A percentile compares a stretch with the other conserved stretches of the same genome.
Evolutionary conservation across 2,888 invertebrate genomes (phyloP).

Genomic region (Watsonalla cultraria): DNA sequence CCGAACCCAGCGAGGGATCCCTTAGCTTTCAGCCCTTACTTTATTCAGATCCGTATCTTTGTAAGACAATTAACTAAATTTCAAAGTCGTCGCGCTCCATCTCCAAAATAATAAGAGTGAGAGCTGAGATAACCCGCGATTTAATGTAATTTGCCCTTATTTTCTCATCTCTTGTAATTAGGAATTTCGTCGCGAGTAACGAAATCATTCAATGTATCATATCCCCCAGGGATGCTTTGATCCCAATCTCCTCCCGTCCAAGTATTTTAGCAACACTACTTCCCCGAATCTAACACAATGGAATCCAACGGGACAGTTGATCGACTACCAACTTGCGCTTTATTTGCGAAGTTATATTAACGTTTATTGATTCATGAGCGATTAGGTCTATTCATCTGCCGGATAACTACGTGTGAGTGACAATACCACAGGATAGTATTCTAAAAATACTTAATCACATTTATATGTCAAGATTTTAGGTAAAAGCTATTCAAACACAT

Average conservation of each 20-base stretch:
- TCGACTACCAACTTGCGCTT: conserved; percentile 19
- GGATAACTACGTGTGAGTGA: too few relatives aligned
- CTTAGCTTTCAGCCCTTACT: conserved; percentile 35
- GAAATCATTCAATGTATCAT: conserved; percentile 37
- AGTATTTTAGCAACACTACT: conserved; percentile 25
- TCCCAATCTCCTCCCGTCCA: conserved; percentile 18
- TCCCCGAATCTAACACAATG: conserved; percentile 21
- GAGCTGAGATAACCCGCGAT: conserved; percentile 54
- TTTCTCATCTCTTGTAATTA: conserved; percentile 51
- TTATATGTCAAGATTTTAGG: too few relatives aligned
- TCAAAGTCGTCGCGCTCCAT: conserved; percentile 53
- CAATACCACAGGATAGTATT: too few relatives aligned
- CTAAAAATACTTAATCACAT: too few relatives aligned
- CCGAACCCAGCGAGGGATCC: conserved; percentile 28
- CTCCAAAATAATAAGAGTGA: conserved; percentile 57
- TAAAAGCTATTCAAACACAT: too few relatives aligned
- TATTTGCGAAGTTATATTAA: conserved; percentile 10
- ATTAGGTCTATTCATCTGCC: background rate
- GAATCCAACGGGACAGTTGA: conserved; percentile 31
- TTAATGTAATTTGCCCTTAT: conserved; percentile 55
- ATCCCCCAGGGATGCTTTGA: conserved; percentile 26
- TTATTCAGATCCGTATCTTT: conserved; percentile 61
- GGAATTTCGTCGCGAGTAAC: conserved; percentile 40
- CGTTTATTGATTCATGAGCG: background rate
- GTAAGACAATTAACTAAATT: conserved; percentile 67